Evolutionary conservation across 2,888 invertebrate species (phyloP).

Genomic region (Apodemia mormo): DNA sequence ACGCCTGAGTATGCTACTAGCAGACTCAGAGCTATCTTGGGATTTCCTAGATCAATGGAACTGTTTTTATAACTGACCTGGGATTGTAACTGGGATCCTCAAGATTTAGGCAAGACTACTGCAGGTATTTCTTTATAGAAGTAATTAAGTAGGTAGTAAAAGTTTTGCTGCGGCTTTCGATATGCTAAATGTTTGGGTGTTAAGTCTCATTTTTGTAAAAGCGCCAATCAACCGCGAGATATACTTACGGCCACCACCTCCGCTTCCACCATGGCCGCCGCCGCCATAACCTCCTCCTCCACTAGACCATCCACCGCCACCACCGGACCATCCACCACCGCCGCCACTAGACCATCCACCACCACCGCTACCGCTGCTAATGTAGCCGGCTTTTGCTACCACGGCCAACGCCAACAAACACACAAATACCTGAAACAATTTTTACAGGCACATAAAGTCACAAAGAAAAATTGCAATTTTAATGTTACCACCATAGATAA

Average conservation of each 20-base stretch:
- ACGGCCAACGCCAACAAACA: conserved; percentile 69
- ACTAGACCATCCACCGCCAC: conserved; percentile 41
- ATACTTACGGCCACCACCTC: conserved; percentile 35
- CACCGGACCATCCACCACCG: conserved; percentile 52
- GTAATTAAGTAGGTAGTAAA: no score
- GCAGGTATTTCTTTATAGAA: no score
- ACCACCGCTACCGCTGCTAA: conserved; percentile 50
- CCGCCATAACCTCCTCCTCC: conserved; percentile 34
- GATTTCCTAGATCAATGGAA: no score
- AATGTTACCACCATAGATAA: neutral
- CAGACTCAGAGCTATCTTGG: no score
- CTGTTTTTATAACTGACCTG: no score
- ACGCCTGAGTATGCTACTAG: no score
- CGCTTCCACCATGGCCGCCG: conserved; percentile 36
- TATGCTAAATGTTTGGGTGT: no score
- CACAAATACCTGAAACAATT: conserved; percentile 62
- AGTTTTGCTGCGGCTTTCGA: no score
- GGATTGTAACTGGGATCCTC: no score
- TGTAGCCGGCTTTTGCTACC: conserved; percentile 63
- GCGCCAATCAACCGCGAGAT: neutral
- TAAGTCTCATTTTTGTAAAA: no score
- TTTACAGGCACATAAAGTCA: neutral
- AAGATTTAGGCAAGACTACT: no score
- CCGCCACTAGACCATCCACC: conserved; percentile 44
- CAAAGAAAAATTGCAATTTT: neutral